A percentile compares a stretch with the other conserved stretches of the same genome.
Evolutionary conservation across 2,113 vertebrate species (phyloP).

Genomic region (Antechinus flavipes): DNA sequence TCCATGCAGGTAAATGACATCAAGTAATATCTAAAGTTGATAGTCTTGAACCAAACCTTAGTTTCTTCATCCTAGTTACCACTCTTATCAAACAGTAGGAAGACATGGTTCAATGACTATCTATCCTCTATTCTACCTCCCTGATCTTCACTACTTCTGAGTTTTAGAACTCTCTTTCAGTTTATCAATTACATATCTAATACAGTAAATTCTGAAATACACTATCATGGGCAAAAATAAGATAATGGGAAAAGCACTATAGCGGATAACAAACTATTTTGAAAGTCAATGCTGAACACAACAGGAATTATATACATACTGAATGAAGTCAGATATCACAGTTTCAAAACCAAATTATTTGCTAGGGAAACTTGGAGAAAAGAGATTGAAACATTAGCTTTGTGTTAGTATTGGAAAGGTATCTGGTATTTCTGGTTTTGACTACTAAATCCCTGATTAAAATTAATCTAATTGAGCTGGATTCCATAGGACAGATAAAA

Average conservation of each 20-base stretch:
- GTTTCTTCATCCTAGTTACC: not conserved
- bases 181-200: not conserved
- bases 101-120: not conserved
- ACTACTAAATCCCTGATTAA: not conserved
- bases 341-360: not conserved
- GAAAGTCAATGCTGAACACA: conserved; percentile 2
- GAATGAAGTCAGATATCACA: not conserved
- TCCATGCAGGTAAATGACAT: not conserved
- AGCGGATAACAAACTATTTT: not conserved
- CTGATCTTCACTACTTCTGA: not conserved
- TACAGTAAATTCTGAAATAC: conserved; percentile 10
- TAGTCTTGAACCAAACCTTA: not conserved
- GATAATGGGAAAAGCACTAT: not conserved
- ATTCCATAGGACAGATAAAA: not conserved
- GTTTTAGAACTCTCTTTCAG: not conserved
- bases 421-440: not conserved
- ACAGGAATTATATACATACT: not conserved
- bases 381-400: not conserved
- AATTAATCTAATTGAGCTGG: not conserved
- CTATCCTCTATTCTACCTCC: not conserved
- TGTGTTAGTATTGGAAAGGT: not conserved
- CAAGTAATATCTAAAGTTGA: no score
- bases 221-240: not conserved
- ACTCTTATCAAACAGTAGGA: not conserved
- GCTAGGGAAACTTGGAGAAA: not conserved